These are phyloP conservation scores for Tipula unca DNA, from an alignment of 2,888 invertebrate species.

Conservation along the genomic window DNA sequence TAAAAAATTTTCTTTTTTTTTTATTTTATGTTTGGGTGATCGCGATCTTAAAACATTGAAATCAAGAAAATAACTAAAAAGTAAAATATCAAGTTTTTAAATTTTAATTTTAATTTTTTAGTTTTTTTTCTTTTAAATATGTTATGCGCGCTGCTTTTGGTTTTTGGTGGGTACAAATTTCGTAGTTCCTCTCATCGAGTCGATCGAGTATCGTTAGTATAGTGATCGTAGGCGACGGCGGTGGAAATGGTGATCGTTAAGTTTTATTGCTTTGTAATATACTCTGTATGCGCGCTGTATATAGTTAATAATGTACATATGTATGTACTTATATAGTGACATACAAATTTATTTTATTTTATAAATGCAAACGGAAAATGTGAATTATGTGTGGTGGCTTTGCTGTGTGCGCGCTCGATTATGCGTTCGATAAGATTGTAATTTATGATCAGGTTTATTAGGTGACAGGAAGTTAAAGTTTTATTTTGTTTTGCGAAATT, in stretches of 20 bases:
- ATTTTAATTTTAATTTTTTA: neutral
- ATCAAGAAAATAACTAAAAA: slow-evolving; percentile 4
- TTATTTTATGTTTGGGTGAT: neutral
- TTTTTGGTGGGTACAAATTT: neutral
- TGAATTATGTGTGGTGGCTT: neutral
- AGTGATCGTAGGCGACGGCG: neutral
- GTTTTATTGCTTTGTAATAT: neutral
- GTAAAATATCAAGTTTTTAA: neutral
- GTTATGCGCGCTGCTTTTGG: neutral
- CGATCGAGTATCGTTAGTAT: neutral
- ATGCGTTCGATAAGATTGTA: neutral
- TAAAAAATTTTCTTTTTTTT: neutral
- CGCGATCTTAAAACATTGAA: slow-evolving; percentile 14
- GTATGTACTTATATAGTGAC: neutral
- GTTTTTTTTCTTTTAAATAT: neutral
- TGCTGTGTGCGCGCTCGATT: neutral
- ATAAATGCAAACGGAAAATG: neutral
- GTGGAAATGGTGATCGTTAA: neutral
- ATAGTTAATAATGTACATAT: neutral
- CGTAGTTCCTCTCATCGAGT: neutral
- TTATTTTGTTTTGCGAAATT: neutral
- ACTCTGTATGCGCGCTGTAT: neutral
- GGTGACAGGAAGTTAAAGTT: neutral
- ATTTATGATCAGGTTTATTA: neutral
- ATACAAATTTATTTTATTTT: neutral